Base-by-base conservation (phyloP, 2,888 invertebrate species). In the Aphidius colemani region DNA sequence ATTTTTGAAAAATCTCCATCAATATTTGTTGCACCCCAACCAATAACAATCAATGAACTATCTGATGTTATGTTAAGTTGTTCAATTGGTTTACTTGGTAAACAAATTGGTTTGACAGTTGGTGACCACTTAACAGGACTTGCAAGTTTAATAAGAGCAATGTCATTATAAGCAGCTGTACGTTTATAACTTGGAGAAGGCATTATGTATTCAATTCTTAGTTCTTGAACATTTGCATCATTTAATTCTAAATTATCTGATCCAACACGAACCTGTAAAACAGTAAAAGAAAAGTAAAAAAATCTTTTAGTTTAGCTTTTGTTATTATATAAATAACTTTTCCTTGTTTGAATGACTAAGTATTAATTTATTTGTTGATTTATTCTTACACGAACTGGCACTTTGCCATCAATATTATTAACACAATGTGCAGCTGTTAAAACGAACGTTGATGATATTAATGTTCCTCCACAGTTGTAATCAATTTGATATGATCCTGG, bases 361-460 rank as follows among this genome's bases (percentile, higher is more conserved):
- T 18, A 18, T 18, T 18, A 18, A 18, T 18, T 18, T 18, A 18
- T 30, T 30, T 11, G 53, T 13, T 46, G n/a, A 18, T 44, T 46
- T 9, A 5, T 44, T 59, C 69, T 71, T 69, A 78, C 81, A 71
- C 73, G 70, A n/a, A 75, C 51, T 0, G 81, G 81, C 5, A 72
- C 66, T 9, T 53, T 55, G 6, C 73, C 67, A 9, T 76, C 46
- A 8, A 73, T 41, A 62, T 79, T 80, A 40, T 45, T 74, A 13
- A 80, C 76, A 58, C 81, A 81, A 60, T 81, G 81, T 6, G 80
- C 81, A 5, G 81, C 80, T 1, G 80, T 80, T 7, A 81, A 66
- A 5, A 81, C 71, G 41, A 76, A 73, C 43, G 69, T 66, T 3
- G 66, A 39, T 0, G 78, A 75, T 59, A 81, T 79, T 59, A 81